Evolutionary conservation across 1,140 invertebrate genomes (phyloP), one percentile per base, ranked within the genome.

Genomic region (Trachymyrmex septentrionalis): DNA sequence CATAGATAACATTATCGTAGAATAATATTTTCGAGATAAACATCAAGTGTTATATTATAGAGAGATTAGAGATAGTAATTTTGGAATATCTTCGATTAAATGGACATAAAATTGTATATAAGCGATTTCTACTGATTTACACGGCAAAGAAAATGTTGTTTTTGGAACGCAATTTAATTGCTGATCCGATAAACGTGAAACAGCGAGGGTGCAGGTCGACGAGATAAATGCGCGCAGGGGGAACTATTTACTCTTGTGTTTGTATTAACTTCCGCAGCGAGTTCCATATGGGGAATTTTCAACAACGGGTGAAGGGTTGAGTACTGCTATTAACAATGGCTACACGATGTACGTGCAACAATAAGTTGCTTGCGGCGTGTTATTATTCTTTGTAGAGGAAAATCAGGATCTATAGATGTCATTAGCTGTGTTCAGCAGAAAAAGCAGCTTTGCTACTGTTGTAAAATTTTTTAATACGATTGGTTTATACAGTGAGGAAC

Each of bases 201-300:
- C 67, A 48, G 44, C 50, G 69, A 24, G 55, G 44, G 80, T 59
- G 34, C 38, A 48, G 34, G 12, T 61, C 55, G 69, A 75, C 38
- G 69, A 75, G 69, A 84, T 75, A 84, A 73, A 84, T 75, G 69
- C 69, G 55, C 69, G 27, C 55, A 75, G 69, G 55, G 80, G 38
- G 69, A 72, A 84, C 38, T 61, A 61, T 84, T 84, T 84, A 63
- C 69, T 67, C 55, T 5, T 16, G n/a, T 84, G 69, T 84, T 84
- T 84, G 38, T 50, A 61, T 48, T 73, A 84, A 84, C 80, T 84
- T 63, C 55, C 24, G n/a, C 80, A 34, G 21, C 34, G 53, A 59
- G 69, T 14, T 75, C 38, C 69, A 75, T 73, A 82, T 19, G 80
- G 19, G 80, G 14, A 75, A 84, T 84, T 84, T 84, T 84, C 55